Percentiles rank a stretch among this genome's conserved stretches.
These are phyloP conservation scores for Anguilla megastoma DNA, from an alignment of 2,797 vertebrate genomes.

Conservation along the genomic window DNA sequence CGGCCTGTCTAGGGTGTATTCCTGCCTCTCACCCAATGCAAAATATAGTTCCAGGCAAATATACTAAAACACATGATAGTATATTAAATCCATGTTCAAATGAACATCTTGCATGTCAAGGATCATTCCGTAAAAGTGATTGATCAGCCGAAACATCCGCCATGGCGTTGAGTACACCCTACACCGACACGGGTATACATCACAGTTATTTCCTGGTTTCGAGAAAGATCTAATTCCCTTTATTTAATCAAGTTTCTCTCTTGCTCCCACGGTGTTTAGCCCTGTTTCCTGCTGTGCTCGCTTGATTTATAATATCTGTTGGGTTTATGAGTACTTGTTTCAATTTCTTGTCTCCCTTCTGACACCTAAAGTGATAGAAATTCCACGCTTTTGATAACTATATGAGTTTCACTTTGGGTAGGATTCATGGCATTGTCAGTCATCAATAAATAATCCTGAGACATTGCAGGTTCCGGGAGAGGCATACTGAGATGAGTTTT, in stretches of 20 bases:
- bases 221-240: conserved; percentile 73
- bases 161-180: conserved; percentile 13
- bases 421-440: conserved; percentile 69
- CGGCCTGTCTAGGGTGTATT: no score
- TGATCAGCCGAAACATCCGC: conserved; percentile 57
- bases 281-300: conserved; percentile 21
- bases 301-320: conserved; percentile 64
- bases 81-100: neutral
- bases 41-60: neutral
- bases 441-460: conserved; percentile 66
- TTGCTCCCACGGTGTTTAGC: neutral
- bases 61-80: neutral
- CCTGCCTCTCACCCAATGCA: no score
- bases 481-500: conserved; percentile 56
- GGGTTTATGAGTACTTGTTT: conserved; percentile 78
- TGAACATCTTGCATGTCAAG: neutral
- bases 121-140: conserved; percentile 35
- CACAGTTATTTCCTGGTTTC: conserved; percentile 74
- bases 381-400: conserved; percentile 79
- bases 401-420: conserved; percentile 75
- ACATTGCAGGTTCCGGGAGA: conserved; percentile 33
- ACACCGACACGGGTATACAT: conserved; percentile 66
- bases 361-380: conserved; percentile 79
- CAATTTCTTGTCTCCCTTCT: conserved; percentile 70
- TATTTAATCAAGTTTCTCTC: conserved; percentile 72